phyloP scores from a whole-genome alignment of 2,797 vertebrate species.

The Molossus molossus region DNA sequence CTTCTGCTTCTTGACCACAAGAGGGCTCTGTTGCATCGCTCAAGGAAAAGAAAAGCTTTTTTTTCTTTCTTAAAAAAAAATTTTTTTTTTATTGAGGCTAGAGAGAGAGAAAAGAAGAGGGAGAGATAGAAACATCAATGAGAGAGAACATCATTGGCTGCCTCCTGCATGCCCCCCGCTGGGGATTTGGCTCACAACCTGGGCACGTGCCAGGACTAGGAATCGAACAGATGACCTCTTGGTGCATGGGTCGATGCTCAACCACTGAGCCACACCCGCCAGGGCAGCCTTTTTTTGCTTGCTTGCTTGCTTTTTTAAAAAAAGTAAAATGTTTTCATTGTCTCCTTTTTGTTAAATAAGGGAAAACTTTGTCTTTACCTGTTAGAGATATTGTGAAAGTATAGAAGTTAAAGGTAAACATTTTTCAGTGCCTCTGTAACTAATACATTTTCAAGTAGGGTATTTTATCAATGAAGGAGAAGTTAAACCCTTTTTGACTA shows the following conservation, averaged over 20 bases:
- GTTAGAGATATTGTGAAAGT: neutral
- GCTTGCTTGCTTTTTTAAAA: too few species aligned
- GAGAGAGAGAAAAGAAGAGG: too few species aligned
- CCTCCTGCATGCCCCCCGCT: too few species aligned
- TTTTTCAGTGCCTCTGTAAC: neutral
- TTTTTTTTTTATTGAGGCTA: neutral
- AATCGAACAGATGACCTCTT: too few species aligned
- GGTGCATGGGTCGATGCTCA: too few species aligned
- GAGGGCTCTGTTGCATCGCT: conserved; percentile 69
- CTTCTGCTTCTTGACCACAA: conserved; percentile 68
- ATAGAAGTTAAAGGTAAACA: neutral
- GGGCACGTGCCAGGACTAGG: too few species aligned
- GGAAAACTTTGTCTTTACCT: neutral
- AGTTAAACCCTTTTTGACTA: neutral
- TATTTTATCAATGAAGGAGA: neutral
- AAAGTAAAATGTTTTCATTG: neutral
- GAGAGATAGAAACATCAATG: too few species aligned
- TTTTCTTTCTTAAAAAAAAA: neutral
- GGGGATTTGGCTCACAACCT: too few species aligned
- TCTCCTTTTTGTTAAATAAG: neutral
- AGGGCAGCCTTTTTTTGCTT: too few species aligned
- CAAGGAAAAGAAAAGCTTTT: neutral
- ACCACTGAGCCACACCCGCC: too few species aligned
- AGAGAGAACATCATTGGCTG: too few species aligned
- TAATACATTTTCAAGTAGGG: neutral